Evolutionary conservation across 2,113 vertebrate species (phyloP).

Genomic region (Spea multiplicata): DNA sequence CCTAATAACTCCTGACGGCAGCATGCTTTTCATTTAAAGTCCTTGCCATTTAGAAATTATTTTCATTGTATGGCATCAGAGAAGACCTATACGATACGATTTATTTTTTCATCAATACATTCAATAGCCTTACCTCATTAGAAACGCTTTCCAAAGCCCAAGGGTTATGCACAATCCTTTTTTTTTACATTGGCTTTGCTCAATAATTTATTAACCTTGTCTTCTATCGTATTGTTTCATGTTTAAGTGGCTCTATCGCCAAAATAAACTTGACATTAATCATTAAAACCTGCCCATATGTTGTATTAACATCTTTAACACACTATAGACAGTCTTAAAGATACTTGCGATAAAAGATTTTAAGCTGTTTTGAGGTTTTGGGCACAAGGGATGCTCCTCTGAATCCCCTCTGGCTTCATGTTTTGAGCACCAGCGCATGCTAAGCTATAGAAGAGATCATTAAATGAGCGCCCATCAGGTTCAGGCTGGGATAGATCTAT

Average conservation of each 20-base stretch:
- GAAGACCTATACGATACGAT: constrained; percentile 16
- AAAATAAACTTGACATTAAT: too few species aligned
- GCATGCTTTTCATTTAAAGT: background rate
- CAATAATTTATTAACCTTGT: constrained; percentile 39
- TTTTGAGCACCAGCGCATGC: too few species aligned
- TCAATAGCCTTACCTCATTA: constrained; percentile 12
- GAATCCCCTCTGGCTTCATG: too few species aligned
- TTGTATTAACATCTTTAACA: too few species aligned
- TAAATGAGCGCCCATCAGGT: too few species aligned
- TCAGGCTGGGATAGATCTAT: too few species aligned
- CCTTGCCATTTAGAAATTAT: background rate
- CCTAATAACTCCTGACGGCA: constrained; percentile 19
- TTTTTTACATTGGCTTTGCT: constrained; percentile 12
- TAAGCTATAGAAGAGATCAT: too few species aligned
- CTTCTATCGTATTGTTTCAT: constrained; percentile 23
- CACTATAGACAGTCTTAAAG: too few species aligned
- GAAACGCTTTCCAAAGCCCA: constrained; percentile 7
- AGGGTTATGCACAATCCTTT: constrained; percentile 21
- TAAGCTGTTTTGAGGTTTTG: too few species aligned
- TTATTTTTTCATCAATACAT: constrained; percentile 29
- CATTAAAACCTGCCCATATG: too few species aligned
- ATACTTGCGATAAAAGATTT: too few species aligned
- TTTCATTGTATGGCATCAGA: background rate
- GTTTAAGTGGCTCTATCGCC: background rate
- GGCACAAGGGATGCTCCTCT: too few species aligned